These are phyloP conservation scores for Thinocorus orbignyianus DNA, from an alignment of 2,113 vertebrate genomes.

Conservation along the genomic window DNA sequence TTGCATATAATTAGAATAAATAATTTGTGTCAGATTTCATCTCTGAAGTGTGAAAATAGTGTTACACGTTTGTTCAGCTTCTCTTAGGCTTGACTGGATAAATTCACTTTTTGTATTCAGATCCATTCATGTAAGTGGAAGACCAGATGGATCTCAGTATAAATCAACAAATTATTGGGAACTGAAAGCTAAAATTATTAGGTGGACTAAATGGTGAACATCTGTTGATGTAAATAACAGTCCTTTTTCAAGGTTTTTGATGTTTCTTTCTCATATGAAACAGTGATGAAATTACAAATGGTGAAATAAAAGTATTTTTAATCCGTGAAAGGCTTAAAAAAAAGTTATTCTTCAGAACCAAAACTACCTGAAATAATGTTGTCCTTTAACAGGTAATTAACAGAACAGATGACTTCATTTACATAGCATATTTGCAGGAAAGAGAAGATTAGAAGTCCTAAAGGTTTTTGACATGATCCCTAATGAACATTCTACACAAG, in stretches of 20 bases:
- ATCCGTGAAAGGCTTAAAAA: slow-evolving; percentile 1
- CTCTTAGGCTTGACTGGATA: slow-evolving; percentile 61
- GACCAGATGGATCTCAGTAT: slow-evolving; percentile 72
- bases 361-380: slow-evolving; percentile 37
- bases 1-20: slow-evolving; percentile 62
- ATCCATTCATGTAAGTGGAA: slow-evolving; percentile 51
- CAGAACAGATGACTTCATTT: slow-evolving; percentile 57
- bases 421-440: slow-evolving; percentile 41
- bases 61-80: slow-evolving; percentile 53
- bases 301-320: slow-evolving; percentile 55
- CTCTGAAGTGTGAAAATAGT: slow-evolving; percentile 49
- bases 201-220: slow-evolving; percentile 68
- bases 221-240: slow-evolving; percentile 74
- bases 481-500: slow-evolving; percentile 6
- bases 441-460: slow-evolving; percentile 45
- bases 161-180: slow-evolving; percentile 71
- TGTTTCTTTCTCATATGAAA: slow-evolving; percentile 54
- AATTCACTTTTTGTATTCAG: slow-evolving; percentile 73
- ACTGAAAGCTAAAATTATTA: slow-evolving; percentile 73
- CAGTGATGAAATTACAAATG: slow-evolving; percentile 53
- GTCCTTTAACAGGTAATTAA: slow-evolving; percentile 54
- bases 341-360: neutral
- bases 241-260: slow-evolving; percentile 53
- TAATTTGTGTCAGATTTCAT: slow-evolving; percentile 39
- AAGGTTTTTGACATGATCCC: slow-evolving; percentile 31